Base-by-base conservation (phyloP, 2,888 invertebrate genomes). In the Microchrysa polita region DNA sequence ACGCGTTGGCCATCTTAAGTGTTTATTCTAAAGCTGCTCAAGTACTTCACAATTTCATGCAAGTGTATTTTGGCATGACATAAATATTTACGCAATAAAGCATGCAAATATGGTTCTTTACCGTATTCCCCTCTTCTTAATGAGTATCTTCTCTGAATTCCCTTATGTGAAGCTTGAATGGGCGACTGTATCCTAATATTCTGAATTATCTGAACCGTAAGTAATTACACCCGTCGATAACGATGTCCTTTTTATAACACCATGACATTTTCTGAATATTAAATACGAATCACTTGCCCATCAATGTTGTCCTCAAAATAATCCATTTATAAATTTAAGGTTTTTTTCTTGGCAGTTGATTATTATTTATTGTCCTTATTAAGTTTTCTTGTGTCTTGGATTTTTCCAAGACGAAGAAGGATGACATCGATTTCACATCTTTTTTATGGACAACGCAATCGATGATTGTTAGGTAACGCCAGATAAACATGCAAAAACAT, bases 191-290 rank as follows among this genome's bases (percentile, higher is more conserved):
- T 75, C 63, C 72, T 75, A 75, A 74, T 75, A 72, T 75, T 75
- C 74, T 69, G 74, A 75, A 74, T 72, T 74, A 75, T 74, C 74
- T 74, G 75, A 75, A 75, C 74, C 74, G 75, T 75, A 75, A 75
- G 57, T 74, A 75, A 75, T 75, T 75, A 74, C 69, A 59, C 44
- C 72, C 69, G 67, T 74, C 72, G 67, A 61, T 73, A 67, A 72
- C 67, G 72, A 75, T 72, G 74, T 74, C 67, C 73, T 75, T 75
- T 69, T 57, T 18, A 57, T 18, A 40, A 57, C 65, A 72, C 48
- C 67, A 73, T 75, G 67, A 75, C 75, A 75, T 75, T 75, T 75
- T 75, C 73, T 73, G 75, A 75, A 75, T 75, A 75, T 75, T 75
- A 73, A 75, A 73, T 60, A 60, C 22, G 63, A 74, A 71, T 71